Percentiles rank a stretch among this genome's conserved stretches.
These are phyloP conservation scores for Sebastes hubbsi DNA, from an alignment of 2,797 vertebrate genomes.

Conservation along the genomic window DNA sequence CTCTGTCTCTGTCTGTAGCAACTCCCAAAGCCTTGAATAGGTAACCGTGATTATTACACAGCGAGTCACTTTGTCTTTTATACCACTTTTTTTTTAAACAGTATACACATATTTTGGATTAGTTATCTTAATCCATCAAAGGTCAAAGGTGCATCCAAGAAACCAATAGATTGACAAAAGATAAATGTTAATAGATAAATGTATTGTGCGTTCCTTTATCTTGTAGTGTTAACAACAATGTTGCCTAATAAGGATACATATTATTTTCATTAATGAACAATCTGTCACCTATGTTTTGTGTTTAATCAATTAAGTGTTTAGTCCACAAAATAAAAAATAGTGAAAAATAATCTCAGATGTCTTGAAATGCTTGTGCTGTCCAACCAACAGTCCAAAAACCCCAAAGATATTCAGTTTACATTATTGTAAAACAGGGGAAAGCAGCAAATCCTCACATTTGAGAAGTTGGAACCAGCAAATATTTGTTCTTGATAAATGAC, in stretches of 20 bases:
- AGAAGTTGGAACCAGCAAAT: not conserved
- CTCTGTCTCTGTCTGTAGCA: slow-evolving; percentile 49
- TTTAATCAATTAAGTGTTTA: not conserved
- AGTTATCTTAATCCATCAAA: not conserved
- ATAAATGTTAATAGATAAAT: not conserved
- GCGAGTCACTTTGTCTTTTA: not conserved
- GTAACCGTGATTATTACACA: slow-evolving; percentile 42
- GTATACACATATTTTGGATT: not conserved
- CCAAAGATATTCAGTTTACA: not conserved
- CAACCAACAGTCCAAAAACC: not conserved
- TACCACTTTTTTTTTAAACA: not conserved
- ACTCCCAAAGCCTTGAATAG: slow-evolving; percentile 35
- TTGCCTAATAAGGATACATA: not conserved
- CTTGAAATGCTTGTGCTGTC: not conserved
- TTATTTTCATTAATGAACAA: not conserved
- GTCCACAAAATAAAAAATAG: not conserved
- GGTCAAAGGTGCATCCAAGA: not conserved
- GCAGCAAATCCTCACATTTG: not conserved
- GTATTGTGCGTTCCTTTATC: not conserved
- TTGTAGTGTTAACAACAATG: not conserved
- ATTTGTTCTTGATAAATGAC: not conserved
- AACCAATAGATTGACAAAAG: not conserved
- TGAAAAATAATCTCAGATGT: not conserved
- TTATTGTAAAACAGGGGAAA: not conserved
- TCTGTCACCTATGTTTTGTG: not conserved